These are phyloP conservation scores for Oopsacas minuta DNA, from an alignment of 37 sponge, comb jelly and placozoan species.

Conservation along the genomic window DNA sequence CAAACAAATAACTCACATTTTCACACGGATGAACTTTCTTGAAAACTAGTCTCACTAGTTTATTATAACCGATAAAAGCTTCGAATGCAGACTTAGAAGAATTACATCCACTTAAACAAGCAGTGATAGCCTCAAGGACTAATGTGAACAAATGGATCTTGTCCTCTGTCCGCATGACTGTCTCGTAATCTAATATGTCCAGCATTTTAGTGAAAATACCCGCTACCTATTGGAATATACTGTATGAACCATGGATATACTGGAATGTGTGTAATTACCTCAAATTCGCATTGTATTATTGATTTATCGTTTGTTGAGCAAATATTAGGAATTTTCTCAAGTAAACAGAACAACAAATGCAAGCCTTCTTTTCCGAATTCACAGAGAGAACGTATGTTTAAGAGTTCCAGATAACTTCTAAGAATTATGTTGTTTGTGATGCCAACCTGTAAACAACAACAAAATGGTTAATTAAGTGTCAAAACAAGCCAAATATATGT, in stretches of 20 bases:
- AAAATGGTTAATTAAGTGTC: no score
- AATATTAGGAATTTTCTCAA: neutral
- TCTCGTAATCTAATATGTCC: neutral
- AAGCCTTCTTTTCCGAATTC: neutral
- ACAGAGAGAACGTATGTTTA: neutral
- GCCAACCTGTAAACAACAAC: neutral
- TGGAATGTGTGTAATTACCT: neutral
- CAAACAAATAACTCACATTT: neutral
- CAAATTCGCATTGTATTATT: neutral
- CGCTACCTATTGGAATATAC: neutral
- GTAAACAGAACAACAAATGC: neutral
- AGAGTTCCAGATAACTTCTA: neutral
- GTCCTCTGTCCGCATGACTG: neutral
- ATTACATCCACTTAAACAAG: neutral
- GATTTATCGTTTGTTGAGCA: constrained; percentile 1
- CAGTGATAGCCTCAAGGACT: neutral
- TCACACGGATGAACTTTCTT: neutral
- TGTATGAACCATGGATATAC: neutral
- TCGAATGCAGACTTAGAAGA: neutral
- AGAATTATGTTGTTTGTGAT: constrained; percentile 15
- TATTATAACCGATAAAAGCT: neutral
- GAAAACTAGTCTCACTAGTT: neutral
- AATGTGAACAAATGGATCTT: neutral
- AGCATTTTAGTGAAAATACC: neutral
- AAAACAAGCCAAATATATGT: no score